Conservation (phyloP, 2,797 vertebrate species). For the Cyprinodon diabolis region DNA sequence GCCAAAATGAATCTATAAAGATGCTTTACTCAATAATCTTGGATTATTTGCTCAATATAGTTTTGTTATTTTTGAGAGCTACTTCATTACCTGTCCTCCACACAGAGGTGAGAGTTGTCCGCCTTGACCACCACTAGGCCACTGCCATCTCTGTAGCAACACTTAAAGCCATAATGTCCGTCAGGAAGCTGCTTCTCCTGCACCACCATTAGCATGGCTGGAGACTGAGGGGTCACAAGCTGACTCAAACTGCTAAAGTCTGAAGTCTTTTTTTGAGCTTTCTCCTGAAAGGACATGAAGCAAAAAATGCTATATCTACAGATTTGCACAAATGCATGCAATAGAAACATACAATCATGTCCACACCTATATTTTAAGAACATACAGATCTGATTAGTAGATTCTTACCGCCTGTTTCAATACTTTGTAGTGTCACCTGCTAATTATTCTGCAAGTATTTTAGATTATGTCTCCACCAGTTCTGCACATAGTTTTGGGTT, state of each 20-base stretch:
- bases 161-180: conserved; percentile 72
- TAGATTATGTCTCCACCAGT: neutral
- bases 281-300: conserved; percentile 64
- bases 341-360: neutral
- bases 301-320: neutral
- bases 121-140: conserved; percentile 70
- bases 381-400: neutral
- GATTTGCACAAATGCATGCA: neutral
- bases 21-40: neutral
- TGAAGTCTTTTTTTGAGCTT: conserved; percentile 42
- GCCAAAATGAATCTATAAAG: conserved; percentile 18
- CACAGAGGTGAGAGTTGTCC: conserved; percentile 62
- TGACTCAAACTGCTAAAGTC: conserved; percentile 66
- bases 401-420: neutral
- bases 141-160: conserved; percentile 44
- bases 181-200: conserved; percentile 59
- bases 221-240: conserved; percentile 75
- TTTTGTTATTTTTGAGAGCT: neutral
- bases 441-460: neutral
- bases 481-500: neutral
- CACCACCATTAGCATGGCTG: conserved; percentile 74
- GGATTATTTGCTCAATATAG: neutral
- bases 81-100: conserved; percentile 75
- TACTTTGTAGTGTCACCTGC: neutral
- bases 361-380: neutral